Evolutionary conservation across 2,113 vertebrate species (phyloP), one percentile per base, ranked within the genome.

Genomic region (Zeus faber): DNA sequence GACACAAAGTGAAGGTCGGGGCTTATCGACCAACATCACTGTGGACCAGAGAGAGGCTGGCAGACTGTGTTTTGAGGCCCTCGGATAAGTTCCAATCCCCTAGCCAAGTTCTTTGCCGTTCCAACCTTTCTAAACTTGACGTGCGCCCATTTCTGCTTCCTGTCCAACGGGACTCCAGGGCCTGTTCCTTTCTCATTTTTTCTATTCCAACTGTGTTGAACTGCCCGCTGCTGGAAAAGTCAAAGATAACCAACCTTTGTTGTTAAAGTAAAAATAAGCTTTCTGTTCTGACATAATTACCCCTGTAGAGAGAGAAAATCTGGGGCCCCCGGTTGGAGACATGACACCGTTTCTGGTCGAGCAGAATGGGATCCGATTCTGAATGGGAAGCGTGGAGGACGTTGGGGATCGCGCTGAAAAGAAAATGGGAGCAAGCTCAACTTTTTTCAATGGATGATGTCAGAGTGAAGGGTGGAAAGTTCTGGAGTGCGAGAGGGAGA

Each of bases 211-310:
- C 23, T 58, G 29, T 61, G 56, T 51, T 61, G 29, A 73, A 71
- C 65, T 69, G 48, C 54, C 37, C 4, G 10, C 2, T 31, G 53
- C 58, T 64, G 43, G 46, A 62, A 67, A 66, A 61, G 44, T 49
- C 14, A 14, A 59, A 72, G 43, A 74, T 60, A 48, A 61, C n/a
- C n/a, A n/a, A n/a, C n/a, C n/a, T n/a, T n/a, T n/a, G n/a, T n/a
- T n/a, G n/a, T n/a, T 65, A 65, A 20, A 18, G 18, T 29, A 18
- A 41, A 41, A 58, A 46, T 24, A 62, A 41, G 21, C 17, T 1
- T 23, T 46, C 49, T 24, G 48, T 54, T 70, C 66, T 71, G 58
- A 66, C 64, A 62, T 49, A 63, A 74, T 77, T 61, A 59, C 53
- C 54, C 51, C 51, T 44, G 33, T 55, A 33, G 48, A 56, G 49